phyloP scores from a whole-genome alignment of 2,888 invertebrate species.

The Spilarctia lutea region DNA sequence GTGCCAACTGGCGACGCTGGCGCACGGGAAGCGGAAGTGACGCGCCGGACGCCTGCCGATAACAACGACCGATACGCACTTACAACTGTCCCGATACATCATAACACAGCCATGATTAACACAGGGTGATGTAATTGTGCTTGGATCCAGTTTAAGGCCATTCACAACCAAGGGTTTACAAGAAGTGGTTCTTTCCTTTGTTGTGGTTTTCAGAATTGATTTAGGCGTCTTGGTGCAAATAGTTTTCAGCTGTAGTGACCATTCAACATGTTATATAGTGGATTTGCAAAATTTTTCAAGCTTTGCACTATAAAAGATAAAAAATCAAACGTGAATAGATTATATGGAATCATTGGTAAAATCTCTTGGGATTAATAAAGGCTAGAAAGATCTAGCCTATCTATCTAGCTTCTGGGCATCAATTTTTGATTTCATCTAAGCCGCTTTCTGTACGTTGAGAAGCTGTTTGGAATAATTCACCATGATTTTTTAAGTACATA shows the following conservation, averaged over 20 bases:
- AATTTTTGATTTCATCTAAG: too few species aligned
- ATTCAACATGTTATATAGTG: not conserved
- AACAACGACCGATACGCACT: conserved; percentile 42
- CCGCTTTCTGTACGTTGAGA: too few species aligned
- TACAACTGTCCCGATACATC: conserved; percentile 23
- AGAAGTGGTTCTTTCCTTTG: not conserved
- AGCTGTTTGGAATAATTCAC: too few species aligned
- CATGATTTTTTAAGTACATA: too few species aligned
- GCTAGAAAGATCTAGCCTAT: too few species aligned
- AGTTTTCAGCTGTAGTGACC: not conserved
- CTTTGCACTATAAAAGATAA: not conserved
- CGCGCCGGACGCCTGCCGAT: conserved; percentile 48
- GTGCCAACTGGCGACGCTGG: conserved; percentile 58
- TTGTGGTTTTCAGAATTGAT: not conserved
- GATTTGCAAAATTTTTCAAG: too few species aligned
- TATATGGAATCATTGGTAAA: not conserved
- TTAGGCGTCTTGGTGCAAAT: not conserved
- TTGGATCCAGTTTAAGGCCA: not conserved
- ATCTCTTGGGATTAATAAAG: too few species aligned
- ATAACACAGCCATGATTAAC: conserved; percentile 4
- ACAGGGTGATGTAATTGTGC: not conserved
- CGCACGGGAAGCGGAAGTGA: conserved; percentile 71
- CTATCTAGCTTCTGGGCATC: too few species aligned
- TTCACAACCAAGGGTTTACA: not conserved
- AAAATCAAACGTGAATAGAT: not conserved